Percentiles rank a stretch among this genome's conserved stretches.
These are phyloP conservation scores for Dendroctonus ponderosae DNA, from an alignment of 1,140 invertebrate species.

Conservation along the genomic window DNA sequence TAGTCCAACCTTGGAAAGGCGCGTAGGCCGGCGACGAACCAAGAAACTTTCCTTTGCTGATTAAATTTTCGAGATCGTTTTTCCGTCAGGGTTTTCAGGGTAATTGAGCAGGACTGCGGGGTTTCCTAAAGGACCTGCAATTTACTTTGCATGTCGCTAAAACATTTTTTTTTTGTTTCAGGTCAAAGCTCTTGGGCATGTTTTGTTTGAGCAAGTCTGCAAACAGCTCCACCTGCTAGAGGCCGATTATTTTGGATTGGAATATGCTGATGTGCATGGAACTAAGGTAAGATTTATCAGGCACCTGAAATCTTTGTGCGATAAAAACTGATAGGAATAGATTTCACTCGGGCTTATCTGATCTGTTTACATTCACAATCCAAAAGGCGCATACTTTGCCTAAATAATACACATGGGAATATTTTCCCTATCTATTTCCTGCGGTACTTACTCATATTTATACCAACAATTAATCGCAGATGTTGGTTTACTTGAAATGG, in stretches of 20 bases:
- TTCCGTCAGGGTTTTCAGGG: neutral
- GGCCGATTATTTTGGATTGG: slow-evolving; percentile 97
- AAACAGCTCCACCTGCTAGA: slow-evolving; percentile 93
- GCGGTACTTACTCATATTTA: too few relatives aligned
- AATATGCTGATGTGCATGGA: slow-evolving; percentile 85
- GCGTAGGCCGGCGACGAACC: neutral
- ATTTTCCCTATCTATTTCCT: too few relatives aligned
- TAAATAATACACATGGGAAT: too few relatives aligned
- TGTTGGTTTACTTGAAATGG: neutral
- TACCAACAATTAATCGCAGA: slow-evolving; percentile 2
- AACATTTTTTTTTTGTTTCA: slow-evolving; percentile 57
- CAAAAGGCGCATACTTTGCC: too few relatives aligned
- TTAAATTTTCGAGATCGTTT: neutral
- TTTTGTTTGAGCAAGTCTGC: slow-evolving; percentile 95
- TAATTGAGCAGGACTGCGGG: too few relatives aligned
- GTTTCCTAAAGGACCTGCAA: too few relatives aligned
- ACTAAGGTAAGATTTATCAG: slow-evolving; percentile 65
- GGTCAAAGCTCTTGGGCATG: slow-evolving; percentile 90
- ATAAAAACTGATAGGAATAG: too few relatives aligned
- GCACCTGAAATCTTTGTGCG: too few relatives aligned
- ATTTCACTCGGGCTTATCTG: too few relatives aligned
- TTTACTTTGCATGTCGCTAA: too few relatives aligned
- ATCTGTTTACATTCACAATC: too few relatives aligned
- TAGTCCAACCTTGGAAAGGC: neutral
- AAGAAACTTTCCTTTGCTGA: neutral